A percentile compares a stretch with the other conserved stretches of the same genome.
Conservation (phyloP, 2,888 invertebrate genomes). For the Ochropleura plecta region DNA sequence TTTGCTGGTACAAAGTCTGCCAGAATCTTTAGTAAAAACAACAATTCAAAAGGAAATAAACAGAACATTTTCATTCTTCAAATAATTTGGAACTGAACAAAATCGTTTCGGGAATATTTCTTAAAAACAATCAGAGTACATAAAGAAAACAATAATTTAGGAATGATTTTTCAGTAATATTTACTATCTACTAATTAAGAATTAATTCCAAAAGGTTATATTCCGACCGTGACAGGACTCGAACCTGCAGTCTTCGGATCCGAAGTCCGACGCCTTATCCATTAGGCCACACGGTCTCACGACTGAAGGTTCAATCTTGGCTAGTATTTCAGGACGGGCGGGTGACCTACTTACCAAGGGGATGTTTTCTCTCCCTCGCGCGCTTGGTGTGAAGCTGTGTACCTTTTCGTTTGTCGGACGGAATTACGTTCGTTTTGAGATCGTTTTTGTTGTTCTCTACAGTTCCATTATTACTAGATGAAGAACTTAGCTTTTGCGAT, state of each 20-base stretch:
- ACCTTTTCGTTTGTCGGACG: background rate
- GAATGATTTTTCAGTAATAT: background rate
- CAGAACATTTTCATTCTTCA: background rate
- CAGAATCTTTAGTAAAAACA: background rate
- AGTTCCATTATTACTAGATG: background rate
- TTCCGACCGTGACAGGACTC: slow-evolving; percentile 91
- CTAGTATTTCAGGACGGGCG: slow-evolving; percentile 38
- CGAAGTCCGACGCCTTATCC: slow-evolving; percentile 94
- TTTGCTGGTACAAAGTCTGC: background rate
- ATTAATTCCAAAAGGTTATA: slow-evolving; percentile 22
- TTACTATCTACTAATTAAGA: background rate
- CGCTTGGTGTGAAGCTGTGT: background rate
- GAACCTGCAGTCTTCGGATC: slow-evolving; percentile 94
- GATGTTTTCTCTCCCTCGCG: slow-evolving; percentile 13
- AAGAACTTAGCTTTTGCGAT: background rate
- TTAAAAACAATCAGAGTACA: background rate
- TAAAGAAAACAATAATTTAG: too few relatives aligned
- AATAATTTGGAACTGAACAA: background rate
- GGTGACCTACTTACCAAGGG: slow-evolving; percentile 51
- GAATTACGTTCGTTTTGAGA: background rate
- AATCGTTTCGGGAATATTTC: background rate
- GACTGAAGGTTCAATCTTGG: slow-evolving; percentile 26
- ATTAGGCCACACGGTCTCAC: slow-evolving; percentile 92
- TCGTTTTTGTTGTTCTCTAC: background rate
- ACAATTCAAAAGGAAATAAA: background rate